Evolutionary conservation across 1,140 invertebrate genomes (phyloP).

Genomic region (Lethrus apterus): DNA sequence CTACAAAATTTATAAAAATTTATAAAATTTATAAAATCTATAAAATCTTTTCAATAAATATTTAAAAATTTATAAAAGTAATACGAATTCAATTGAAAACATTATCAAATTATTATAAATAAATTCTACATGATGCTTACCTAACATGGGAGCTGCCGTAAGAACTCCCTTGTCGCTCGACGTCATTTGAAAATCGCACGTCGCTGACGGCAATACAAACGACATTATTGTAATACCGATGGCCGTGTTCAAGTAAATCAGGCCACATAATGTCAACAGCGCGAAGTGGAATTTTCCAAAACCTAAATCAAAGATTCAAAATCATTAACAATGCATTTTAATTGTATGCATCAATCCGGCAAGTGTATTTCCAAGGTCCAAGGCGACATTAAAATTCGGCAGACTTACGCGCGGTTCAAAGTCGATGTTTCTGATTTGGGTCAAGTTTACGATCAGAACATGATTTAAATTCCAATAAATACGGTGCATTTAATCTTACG

Average conservation of each 20-base stretch:
- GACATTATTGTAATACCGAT: slow-evolving; percentile 83
- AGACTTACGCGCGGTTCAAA: slow-evolving; percentile 3
- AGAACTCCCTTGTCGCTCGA: slow-evolving; percentile 66
- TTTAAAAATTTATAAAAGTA: too few relatives aligned
- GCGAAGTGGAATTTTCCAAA: slow-evolving; percentile 72
- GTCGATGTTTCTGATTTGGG: slow-evolving; percentile 2
- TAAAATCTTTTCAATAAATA: too few relatives aligned
- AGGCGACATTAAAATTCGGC: slow-evolving; percentile 8
- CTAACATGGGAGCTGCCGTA: slow-evolving; percentile 67
- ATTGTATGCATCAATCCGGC: background rate
- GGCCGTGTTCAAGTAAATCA: slow-evolving; percentile 67
- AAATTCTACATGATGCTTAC: too few relatives aligned
- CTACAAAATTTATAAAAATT: too few relatives aligned
- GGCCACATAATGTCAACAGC: slow-evolving; percentile 57
- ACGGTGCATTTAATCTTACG: too few relatives aligned
- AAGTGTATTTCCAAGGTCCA: background rate
- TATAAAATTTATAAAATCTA: too few relatives aligned
- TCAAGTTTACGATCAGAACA: slow-evolving; percentile 1
- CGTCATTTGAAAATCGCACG: slow-evolving; percentile 70
- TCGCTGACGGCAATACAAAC: slow-evolving; percentile 66
- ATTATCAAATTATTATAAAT: too few relatives aligned
- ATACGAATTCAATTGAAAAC: too few relatives aligned
- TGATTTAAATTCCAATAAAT: too few relatives aligned
- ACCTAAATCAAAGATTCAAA: slow-evolving; percentile 44
- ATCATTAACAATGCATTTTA: background rate